Evolutionary conservation across 1,140 invertebrate genomes (phyloP).

Genomic region (Magallana ariakensis): DNA sequence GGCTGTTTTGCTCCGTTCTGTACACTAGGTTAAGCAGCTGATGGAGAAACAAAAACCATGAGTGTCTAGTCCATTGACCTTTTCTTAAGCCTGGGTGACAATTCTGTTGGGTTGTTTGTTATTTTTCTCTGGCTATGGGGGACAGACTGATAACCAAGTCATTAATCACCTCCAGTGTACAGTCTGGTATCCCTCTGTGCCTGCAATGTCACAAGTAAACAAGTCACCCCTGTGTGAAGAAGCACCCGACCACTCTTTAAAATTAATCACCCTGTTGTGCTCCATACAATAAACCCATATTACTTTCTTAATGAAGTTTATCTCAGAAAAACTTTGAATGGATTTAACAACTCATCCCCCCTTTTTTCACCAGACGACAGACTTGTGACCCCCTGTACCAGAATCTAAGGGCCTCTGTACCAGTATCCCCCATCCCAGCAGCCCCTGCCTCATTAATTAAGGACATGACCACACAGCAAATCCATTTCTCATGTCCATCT

Average conservation of each 20-base stretch:
- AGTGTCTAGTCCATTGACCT: not conserved
- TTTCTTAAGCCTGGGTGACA: not conserved
- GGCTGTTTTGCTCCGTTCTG: not conserved
- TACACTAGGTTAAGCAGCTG: not conserved
- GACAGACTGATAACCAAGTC: constrained; percentile 14
- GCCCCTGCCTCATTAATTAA: not conserved
- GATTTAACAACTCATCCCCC: too few relatives aligned
- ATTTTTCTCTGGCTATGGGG: constrained; percentile 29
- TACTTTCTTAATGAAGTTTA: too few relatives aligned
- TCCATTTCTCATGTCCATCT: not conserved
- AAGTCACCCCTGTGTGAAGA: not conserved
- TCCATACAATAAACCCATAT: not conserved
- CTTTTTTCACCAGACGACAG: too few relatives aligned
- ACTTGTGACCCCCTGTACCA: too few relatives aligned
- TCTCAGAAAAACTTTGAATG: not conserved
- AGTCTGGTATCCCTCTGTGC: constrained; percentile 1
- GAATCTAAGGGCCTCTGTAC: too few relatives aligned
- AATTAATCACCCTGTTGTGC: not conserved
- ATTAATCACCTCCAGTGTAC: not conserved
- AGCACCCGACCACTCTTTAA: not conserved
- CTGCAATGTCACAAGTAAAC: constrained; percentile 7
- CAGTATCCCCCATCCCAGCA: not conserved
- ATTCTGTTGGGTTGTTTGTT: constrained; percentile 17
- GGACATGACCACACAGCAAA: not conserved
- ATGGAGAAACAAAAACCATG: not conserved